phyloP scores from a whole-genome alignment of 2,797 vertebrate genomes.

The Mormyrops attenuatus region DNA sequence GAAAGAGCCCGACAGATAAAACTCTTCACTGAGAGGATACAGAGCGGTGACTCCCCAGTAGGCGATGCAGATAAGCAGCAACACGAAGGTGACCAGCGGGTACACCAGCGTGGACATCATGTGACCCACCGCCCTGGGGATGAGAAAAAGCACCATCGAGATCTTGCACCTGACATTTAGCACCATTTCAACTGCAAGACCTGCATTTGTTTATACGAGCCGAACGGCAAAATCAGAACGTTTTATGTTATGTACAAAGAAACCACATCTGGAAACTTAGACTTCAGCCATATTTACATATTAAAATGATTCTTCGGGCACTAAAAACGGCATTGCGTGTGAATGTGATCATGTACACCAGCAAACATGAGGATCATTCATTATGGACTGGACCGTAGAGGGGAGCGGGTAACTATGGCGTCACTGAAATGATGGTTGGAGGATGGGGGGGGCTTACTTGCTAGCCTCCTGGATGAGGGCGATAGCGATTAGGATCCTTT shows the following conservation, averaged over 20 bases:
- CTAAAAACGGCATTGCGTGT: not conserved
- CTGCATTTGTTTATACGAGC: not conserved
- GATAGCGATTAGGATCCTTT: slow-evolving; percentile 76
- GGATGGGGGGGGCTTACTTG: slow-evolving; percentile 55
- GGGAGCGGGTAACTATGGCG: not conserved
- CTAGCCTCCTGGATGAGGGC: slow-evolving; percentile 81
- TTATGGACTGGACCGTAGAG: not conserved
- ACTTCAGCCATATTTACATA: not conserved
- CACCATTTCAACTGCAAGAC: not conserved
- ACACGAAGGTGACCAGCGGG: slow-evolving; percentile 77
- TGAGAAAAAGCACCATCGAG: not conserved
- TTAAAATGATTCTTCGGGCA: not conserved
- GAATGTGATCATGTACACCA: not conserved
- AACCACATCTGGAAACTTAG: not conserved
- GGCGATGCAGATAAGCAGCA: slow-evolving; percentile 74
- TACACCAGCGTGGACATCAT: slow-evolving; percentile 79
- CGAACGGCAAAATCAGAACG: not conserved
- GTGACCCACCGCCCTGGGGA: slow-evolving; percentile 69
- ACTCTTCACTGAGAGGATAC: slow-evolving; percentile 69
- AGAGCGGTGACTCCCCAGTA: slow-evolving; percentile 80
- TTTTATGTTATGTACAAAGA: not conserved
- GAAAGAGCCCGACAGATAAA: not conserved
- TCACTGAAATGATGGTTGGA: not conserved
- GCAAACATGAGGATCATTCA: not conserved
- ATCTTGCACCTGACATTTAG: not conserved